phyloP scores from a whole-genome alignment of 1,140 invertebrate species.

The Pectinophora gossypiella region DNA sequence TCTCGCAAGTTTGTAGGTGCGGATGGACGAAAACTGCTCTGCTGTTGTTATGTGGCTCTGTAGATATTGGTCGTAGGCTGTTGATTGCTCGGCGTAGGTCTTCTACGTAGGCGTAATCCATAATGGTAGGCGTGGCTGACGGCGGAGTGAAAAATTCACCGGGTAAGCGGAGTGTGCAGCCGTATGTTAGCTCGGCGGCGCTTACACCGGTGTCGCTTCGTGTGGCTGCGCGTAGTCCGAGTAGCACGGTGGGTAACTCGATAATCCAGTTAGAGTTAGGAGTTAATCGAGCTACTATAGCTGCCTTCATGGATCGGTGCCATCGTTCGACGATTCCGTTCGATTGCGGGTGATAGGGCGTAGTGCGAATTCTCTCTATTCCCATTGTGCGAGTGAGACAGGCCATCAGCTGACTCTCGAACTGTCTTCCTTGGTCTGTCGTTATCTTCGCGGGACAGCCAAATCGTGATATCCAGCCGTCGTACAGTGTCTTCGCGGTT shows the following conservation, averaged over 20 bases:
- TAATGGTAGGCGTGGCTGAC: no score
- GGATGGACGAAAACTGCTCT: background rate
- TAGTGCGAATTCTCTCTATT: background rate
- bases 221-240: background rate
- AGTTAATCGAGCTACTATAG: background rate
- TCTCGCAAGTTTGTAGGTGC: background rate
- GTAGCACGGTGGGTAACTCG: background rate
- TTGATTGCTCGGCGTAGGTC: background rate
- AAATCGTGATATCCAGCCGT: background rate
- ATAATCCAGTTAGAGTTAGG: background rate
- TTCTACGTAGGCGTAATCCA: background rate
- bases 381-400: background rate
- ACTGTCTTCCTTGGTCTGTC: background rate
- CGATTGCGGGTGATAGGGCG: background rate
- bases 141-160: background rate
- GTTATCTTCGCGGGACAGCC: background rate
- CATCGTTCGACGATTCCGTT: background rate
- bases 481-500: background rate
- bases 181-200: background rate
- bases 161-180: background rate
- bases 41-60: background rate
- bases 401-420: background rate
- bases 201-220: background rate
- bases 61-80: background rate
- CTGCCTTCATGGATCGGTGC: background rate